Conservation (phyloP, 2,113 vertebrate species). For the Noctilio leporinus region DNA sequence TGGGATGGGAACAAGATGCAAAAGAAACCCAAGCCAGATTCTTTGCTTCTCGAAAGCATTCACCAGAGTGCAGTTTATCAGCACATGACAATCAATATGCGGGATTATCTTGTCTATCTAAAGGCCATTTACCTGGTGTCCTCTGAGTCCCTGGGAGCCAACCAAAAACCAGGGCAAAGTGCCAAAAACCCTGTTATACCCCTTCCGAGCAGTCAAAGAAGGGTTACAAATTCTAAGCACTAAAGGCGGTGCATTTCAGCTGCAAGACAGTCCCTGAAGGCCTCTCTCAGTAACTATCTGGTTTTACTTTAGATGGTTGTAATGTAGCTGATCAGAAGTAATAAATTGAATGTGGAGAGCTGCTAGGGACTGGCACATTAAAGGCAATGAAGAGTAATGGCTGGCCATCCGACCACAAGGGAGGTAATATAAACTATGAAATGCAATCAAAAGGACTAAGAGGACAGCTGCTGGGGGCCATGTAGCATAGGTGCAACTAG, state of each 20-base stretch:
- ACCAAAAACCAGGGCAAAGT: not conserved
- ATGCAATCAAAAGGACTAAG: not conserved
- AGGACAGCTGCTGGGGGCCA: not conserved
- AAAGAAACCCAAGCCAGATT: not conserved
- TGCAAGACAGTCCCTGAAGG: not conserved
- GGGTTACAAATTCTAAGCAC: not conserved
- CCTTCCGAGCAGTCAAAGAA: not conserved
- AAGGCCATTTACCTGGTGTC: not conserved
- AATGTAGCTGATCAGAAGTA: not conserved
- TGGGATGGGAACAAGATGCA: not conserved
- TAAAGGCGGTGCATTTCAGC: not conserved
- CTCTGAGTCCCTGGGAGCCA: not conserved
- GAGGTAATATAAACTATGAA: not conserved
- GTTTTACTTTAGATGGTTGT: not conserved
- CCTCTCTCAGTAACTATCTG: not conserved
- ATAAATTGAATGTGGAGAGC: not conserved
- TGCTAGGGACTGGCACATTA: not conserved
- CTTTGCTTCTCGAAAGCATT: not conserved
- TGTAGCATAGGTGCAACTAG: accelerated
- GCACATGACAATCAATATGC: not conserved
- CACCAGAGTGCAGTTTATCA: not conserved
- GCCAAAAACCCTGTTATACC: not conserved
- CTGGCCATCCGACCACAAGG: not conserved
- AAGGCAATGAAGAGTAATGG: not conserved
- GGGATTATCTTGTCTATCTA: not conserved